phyloP scores from a whole-genome alignment of 2,113 vertebrate genomes.

The Noctilio leporinus region DNA sequence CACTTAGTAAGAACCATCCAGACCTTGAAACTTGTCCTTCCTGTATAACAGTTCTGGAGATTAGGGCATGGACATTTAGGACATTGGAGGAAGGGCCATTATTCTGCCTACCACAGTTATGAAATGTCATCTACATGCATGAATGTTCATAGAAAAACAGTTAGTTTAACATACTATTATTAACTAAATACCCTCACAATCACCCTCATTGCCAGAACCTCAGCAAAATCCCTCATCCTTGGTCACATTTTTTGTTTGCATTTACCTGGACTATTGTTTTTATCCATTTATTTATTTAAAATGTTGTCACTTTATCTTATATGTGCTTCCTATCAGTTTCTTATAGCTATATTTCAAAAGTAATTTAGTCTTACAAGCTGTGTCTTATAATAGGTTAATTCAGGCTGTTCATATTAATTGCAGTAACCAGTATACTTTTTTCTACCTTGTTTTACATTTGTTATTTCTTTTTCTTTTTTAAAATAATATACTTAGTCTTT shows the following conservation, averaged over 20 bases:
- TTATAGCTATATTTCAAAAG: neutral
- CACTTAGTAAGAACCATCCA: neutral
- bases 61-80: neutral
- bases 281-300: neutral
- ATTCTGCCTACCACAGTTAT: neutral
- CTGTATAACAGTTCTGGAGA: neutral
- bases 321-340: neutral
- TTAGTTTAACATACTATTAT: neutral
- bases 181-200: neutral
- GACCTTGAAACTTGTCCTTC: neutral
- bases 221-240: neutral
- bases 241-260: neutral
- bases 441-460: neutral
- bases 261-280: neutral
- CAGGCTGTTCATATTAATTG: neutral
- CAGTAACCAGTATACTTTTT: neutral
- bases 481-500: too few species aligned
- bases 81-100: neutral
- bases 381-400: neutral
- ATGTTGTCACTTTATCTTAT: neutral
- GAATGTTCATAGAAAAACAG: neutral
- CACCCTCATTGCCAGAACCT: neutral
- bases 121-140: neutral
- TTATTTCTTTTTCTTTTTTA: too few species aligned
- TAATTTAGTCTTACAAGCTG: neutral